phyloP scores from a whole-genome alignment of 2,113 vertebrate genomes.

The Coptodon bakossiorum region DNA sequence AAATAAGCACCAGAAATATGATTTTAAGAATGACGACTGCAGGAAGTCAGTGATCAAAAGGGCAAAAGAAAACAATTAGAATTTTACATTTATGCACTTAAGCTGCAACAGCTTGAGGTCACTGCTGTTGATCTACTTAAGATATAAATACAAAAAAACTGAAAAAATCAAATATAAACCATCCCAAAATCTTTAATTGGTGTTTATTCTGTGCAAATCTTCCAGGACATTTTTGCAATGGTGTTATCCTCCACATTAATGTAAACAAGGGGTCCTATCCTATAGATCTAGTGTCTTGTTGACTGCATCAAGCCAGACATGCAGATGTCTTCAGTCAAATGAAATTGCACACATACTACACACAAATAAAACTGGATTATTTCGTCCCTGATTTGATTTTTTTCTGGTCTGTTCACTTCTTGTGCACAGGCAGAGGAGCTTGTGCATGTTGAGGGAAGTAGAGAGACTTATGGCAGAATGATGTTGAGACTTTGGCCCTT shows the following conservation, averaged over 20 bases:
- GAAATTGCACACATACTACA: not conserved
- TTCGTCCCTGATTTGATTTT: conserved; percentile 30
- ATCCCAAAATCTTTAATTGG: not conserved
- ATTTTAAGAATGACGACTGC: conserved; percentile 1
- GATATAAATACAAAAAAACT: not conserved
- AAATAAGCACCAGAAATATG: not conserved
- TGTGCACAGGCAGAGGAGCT: conserved; percentile 11
- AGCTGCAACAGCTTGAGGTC: conserved; percentile 5
- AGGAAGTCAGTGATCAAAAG: conserved; percentile 1
- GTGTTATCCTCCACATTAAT: not conserved
- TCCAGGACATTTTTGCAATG: not conserved
- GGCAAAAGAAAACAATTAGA: not conserved
- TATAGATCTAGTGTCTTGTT: not conserved
- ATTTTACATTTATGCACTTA: not conserved
- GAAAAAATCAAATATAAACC: not conserved
- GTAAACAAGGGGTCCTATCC: accelerated
- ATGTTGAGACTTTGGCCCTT: conserved; percentile 3
- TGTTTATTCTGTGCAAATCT: not conserved
- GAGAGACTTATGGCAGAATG: not conserved
- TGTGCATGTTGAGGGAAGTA: not conserved
- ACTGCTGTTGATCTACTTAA: not conserved
- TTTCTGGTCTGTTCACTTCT: conserved; percentile 18
- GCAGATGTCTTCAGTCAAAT: not conserved
- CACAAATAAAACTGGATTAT: not conserved
- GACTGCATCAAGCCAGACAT: not conserved